phyloP scores from a whole-genome alignment of 2,888 invertebrate genomes.

The Steinernema hermaphroditum region DNA sequence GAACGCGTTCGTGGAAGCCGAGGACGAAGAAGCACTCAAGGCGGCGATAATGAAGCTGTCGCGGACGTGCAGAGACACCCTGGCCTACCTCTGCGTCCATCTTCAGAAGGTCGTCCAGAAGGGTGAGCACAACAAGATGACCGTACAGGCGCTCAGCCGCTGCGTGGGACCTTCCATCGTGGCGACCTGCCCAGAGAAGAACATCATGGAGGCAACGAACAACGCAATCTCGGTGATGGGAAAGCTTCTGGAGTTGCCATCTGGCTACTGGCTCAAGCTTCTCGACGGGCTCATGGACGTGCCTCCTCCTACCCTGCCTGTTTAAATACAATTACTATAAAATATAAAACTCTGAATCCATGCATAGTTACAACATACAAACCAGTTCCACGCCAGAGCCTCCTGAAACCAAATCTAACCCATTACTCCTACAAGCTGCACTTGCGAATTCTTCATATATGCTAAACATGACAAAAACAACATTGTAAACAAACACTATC shows the following conservation, averaged over 20 bases:
- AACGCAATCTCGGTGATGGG: conserved; percentile 6
- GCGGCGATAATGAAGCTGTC: neutral
- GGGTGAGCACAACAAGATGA: neutral
- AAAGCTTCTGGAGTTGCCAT: conserved; percentile 23
- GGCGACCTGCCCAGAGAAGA: neutral
- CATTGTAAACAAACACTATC: too few relatives aligned
- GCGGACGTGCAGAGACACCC: neutral
- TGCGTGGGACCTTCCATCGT: neutral
- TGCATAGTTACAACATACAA: too few relatives aligned
- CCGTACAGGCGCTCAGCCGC: neutral
- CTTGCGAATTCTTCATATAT: too few relatives aligned
- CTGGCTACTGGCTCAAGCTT: conserved; percentile 22
- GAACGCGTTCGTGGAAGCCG: neutral
- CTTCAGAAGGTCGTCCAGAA: neutral
- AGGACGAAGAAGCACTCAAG: neutral
- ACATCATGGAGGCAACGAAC: neutral
- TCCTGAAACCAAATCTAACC: too few relatives aligned
- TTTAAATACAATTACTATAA: too few relatives aligned
- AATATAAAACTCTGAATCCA: too few relatives aligned
- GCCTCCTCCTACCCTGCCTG: too few relatives aligned
- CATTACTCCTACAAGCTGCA: too few relatives aligned
- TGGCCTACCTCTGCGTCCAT: neutral
- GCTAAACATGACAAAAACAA: too few relatives aligned
- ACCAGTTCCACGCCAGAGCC: too few relatives aligned
- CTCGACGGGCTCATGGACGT: conserved; percentile 2